These are phyloP conservation scores for Fissipunctia ypsillon DNA, from an alignment of 2,888 invertebrate species.

Conservation along the genomic window DNA sequence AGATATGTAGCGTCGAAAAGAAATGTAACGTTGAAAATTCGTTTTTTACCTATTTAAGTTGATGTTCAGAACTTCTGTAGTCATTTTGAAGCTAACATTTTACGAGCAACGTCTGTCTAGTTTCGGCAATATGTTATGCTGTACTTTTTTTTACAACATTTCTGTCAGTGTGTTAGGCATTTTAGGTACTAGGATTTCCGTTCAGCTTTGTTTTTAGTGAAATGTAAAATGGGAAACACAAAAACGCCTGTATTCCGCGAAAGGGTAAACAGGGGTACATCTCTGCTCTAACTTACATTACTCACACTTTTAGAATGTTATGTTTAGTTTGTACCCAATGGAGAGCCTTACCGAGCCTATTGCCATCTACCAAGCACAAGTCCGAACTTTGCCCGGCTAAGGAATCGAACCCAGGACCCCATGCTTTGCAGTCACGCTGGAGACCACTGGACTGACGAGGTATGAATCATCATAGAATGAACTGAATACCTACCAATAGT, in stretches of 20 bases:
- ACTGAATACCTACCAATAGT: neutral
- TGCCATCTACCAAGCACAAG: neutral
- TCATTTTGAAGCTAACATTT: conserved; percentile 30
- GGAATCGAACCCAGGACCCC: too few relatives aligned
- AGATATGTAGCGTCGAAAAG: conserved; percentile 33
- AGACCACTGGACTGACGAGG: too few relatives aligned
- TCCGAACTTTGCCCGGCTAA: neutral
- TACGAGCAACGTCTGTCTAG: conserved; percentile 16
- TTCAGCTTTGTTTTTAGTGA: conserved; percentile 15
- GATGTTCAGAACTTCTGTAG: conserved; percentile 43
- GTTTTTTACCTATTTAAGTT: conserved; percentile 46
- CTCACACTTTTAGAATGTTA: neutral
- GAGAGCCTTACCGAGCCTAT: too few relatives aligned
- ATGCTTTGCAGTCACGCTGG: neutral
- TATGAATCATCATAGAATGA: neutral
- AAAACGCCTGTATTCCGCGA: rapidly evolving
- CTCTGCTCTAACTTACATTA: neutral
- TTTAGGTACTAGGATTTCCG: neutral
- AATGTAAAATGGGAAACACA: neutral
- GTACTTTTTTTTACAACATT: conserved; percentile 20
- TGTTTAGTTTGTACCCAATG: neutral
- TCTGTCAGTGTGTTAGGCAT: conserved; percentile 25
- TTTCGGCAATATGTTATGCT: conserved; percentile 21
- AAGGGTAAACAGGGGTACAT: neutral
- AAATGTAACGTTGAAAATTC: conserved; percentile 34